These are phyloP conservation scores for Leucophenga varia DNA, from an alignment of 1,140 invertebrate species.

Conservation along the genomic window DNA sequence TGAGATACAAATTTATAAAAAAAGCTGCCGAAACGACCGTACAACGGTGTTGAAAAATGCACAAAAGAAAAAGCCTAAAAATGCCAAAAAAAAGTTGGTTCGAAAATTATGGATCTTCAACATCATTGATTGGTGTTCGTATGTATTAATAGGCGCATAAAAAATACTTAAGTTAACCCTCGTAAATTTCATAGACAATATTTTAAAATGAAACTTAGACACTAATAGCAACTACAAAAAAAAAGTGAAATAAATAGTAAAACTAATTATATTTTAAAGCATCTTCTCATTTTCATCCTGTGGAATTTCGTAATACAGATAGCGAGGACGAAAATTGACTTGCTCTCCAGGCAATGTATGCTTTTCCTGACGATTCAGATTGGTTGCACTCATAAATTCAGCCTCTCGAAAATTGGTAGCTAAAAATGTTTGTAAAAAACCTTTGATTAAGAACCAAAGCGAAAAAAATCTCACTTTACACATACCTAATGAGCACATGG, in stretches of 20 bases:
- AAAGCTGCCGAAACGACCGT: too few species aligned
- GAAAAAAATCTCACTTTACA: not conserved
- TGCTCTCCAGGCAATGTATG: conserved; percentile 34
- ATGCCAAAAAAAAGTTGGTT: too few species aligned
- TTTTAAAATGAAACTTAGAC: not conserved
- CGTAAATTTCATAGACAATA: not conserved
- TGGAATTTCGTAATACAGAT: conserved; percentile 44
- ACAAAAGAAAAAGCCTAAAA: too few species aligned
- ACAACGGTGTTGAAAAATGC: too few species aligned
- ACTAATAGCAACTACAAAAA: conserved; percentile 2
- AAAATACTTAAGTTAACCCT: too few species aligned
- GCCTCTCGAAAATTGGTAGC: conserved; percentile 39
- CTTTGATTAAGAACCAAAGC: too few species aligned
- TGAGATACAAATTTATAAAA: too few species aligned
- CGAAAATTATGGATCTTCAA: too few species aligned
- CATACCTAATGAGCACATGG: conserved; percentile 32
- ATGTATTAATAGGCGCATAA: too few species aligned
- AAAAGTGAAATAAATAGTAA: not conserved
- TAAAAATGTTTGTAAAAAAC: conserved; percentile 1
- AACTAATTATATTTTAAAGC: conserved; percentile 3
- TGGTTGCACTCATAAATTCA: conserved; percentile 39
- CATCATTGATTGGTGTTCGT: too few species aligned
- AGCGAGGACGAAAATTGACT: conserved; percentile 39
- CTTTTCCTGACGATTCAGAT: conserved; percentile 40
- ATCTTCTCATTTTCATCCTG: conserved; percentile 14